These are phyloP conservation scores for Botia almorhae DNA, from an alignment of 2,797 vertebrate genomes.

Conservation along the genomic window DNA sequence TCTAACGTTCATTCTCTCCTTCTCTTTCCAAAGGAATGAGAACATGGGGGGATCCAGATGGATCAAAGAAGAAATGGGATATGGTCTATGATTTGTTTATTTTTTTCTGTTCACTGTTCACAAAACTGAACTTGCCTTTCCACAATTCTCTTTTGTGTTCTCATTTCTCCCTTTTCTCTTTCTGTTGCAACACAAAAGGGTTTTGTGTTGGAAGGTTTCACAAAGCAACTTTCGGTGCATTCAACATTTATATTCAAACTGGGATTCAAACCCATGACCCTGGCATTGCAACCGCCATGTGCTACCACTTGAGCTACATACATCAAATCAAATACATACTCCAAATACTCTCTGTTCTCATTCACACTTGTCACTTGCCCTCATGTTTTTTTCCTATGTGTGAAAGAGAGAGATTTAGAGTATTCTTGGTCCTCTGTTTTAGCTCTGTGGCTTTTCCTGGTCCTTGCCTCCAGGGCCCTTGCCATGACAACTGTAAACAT, in stretches of 20 bases:
- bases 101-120: neutral
- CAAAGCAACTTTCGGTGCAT: neutral
- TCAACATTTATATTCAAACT: neutral
- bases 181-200: neutral
- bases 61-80: constrained; percentile 36
- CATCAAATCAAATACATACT: neutral
- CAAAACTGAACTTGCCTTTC: neutral
- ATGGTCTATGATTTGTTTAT: constrained; percentile 5
- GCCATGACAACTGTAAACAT: constrained; percentile 78
- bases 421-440: constrained; percentile 17
- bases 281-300: neutral
- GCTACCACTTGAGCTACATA: too few species aligned
- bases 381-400: constrained; percentile 20
- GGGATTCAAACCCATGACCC: neutral
- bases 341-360: constrained; percentile 15
- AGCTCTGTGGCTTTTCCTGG: constrained; percentile 39
- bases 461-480: constrained; percentile 44
- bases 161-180: neutral
- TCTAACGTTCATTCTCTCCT: constrained; percentile 21
- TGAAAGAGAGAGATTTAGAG: constrained; percentile 2
- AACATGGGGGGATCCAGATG: constrained; percentile 30
- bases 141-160: constrained; percentile 9
- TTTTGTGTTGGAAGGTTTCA: too few species aligned
- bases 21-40: constrained; percentile 36
- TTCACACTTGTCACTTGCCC: constrained; percentile 10